Base-by-base conservation (phyloP, 37 sponge, comb jelly and placozoan species). In the Chondrosia reniformis region DNA sequence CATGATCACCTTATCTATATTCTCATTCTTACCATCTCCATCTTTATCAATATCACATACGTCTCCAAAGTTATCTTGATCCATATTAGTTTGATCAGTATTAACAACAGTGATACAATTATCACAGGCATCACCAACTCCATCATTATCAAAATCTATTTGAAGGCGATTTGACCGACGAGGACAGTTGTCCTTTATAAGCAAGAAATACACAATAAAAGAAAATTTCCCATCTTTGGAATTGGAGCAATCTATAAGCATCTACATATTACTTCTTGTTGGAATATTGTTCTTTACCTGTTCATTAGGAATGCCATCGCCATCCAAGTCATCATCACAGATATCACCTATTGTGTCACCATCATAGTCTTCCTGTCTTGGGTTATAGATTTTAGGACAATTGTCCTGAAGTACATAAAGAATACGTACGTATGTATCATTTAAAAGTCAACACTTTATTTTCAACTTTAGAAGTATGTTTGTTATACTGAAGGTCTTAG, bases 121-220 rank as follows among this genome's bases (percentile, higher is more conserved):
- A 42, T 96, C 96, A 85, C 96, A 96, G 7, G 3, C 55, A 79
- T 96, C 86, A 27, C 90, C 91, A 63, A 84, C 41, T 1, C 88
- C 80, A 73, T 96, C 96, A 19, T 77, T 40, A 80, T 96, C 96
- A 3, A 34, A 28, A 45, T 96, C 94, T 0, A 0, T 9, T 67
- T 93, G 95, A 46, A 72, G 24, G 1, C 67, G 77, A 57, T 94
- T 94, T 40, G 9, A 32, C 0, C 64, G 49, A 46, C 46, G 79
- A 2, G 37, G 55, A 73, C 94, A 93, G 81, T 89, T 93, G 39
- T 93, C 94, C 80, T 79, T 45, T 32, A 64, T 9, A 65, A 22
- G 30, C 9, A 27, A 24, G 27, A 27, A 39, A 76, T 28, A 76
- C 45, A 74, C 3, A 65, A 65, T 32, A 8, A 27, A 65, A 65